These are phyloP conservation scores for Capitulum mitella DNA, from an alignment of 2,888 invertebrate genomes.

Conservation along the genomic window DNA sequence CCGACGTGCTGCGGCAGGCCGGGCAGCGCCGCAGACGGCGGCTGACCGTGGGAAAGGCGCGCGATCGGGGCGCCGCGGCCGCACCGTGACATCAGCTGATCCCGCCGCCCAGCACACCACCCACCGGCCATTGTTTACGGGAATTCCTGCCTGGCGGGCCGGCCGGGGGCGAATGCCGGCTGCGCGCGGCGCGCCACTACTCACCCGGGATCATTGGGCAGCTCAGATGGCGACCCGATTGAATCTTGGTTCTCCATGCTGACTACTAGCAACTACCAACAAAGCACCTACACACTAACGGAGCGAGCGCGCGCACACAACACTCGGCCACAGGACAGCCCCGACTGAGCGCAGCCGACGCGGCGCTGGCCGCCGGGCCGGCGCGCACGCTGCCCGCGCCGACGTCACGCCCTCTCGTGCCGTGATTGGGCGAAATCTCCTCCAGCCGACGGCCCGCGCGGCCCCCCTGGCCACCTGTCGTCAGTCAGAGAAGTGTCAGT, in stretches of 20 bases:
- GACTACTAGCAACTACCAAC: neutral
- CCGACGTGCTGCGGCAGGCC: too few species aligned
- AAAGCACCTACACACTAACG: neutral
- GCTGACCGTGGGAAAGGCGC: too few species aligned
- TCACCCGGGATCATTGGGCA: constrained; percentile 14
- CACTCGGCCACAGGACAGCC: neutral
- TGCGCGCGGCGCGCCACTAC: neutral
- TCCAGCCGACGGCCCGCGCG: neutral
- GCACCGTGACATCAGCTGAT: neutral
- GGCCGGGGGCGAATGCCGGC: too few species aligned
- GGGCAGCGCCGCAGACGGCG: too few species aligned
- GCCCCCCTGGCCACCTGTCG: neutral
- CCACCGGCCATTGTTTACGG: neutral
- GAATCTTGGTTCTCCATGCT: constrained; percentile 7
- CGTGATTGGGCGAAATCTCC: constrained; percentile 20
- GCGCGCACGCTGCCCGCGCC: neutral
- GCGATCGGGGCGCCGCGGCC: too few species aligned
- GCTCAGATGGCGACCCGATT: constrained; percentile 11
- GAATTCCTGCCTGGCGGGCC: neutral
- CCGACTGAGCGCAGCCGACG: neutral
- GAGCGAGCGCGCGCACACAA: neutral
- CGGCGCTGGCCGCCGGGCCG: neutral
- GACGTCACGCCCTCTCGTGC: neutral
- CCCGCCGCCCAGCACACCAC: neutral
- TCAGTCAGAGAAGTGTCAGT: neutral